Percentiles rank a stretch among this genome's conserved stretches.
These are phyloP conservation scores for Xenentodon cancila DNA, from an alignment of 2,797 vertebrate species.

Conservation along the genomic window DNA sequence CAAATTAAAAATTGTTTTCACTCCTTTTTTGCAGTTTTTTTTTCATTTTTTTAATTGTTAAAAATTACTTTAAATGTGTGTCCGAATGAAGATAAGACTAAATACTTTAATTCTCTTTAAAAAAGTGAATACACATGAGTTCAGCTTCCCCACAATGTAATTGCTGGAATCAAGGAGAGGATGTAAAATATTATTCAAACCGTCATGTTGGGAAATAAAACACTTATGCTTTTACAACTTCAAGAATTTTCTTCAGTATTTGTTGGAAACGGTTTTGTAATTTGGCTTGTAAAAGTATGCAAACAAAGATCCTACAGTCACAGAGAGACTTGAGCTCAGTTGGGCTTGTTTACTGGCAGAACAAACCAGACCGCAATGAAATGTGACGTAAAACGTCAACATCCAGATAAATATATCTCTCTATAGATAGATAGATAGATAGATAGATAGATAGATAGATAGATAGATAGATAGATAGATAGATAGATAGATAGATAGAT, in stretches of 20 bases:
- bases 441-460: too few species aligned
- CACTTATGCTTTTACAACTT: slow-evolving; percentile 6
- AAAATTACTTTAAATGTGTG: neutral
- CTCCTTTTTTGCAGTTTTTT: too few species aligned
- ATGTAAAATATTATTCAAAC: slow-evolving; percentile 20
- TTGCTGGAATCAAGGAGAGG: slow-evolving; percentile 7
- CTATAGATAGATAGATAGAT: too few species aligned
- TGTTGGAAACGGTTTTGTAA: slow-evolving; percentile 15
- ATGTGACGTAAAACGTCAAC: neutral
- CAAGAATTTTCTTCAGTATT: slow-evolving; percentile 12
- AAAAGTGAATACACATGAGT: slow-evolving; percentile 8
- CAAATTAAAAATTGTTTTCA: too few species aligned
- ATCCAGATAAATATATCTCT: neutral
- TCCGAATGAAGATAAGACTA: neutral
- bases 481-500: too few species aligned
- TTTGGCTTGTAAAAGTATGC: neutral
- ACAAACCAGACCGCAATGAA: neutral
- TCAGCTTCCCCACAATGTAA: neutral
- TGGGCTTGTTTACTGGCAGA: slow-evolving; percentile 5
- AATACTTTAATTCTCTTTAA: neutral
- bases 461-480: too few species aligned
- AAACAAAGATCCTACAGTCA: neutral
- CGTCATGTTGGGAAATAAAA: slow-evolving; percentile 24
- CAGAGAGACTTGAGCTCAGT: neutral
- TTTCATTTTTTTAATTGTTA: slow-evolving; percentile 1